phyloP scores from a whole-genome alignment of 2,888 invertebrate genomes.

The Himalopsyche anomala region DNA sequence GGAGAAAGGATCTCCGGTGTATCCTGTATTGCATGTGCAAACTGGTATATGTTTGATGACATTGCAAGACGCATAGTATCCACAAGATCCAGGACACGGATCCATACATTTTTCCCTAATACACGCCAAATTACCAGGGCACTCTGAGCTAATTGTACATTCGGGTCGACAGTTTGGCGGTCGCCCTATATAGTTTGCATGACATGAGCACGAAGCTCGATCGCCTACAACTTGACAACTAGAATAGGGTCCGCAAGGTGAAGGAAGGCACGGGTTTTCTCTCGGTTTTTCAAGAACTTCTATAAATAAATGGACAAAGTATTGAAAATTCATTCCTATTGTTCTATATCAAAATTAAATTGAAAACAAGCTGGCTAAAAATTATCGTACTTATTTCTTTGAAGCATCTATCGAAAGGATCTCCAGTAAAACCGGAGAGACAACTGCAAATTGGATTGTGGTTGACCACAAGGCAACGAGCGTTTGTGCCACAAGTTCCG shows the following conservation, averaged over 20 bases:
- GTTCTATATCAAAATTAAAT: background rate
- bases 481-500: slow-evolving; percentile 86
- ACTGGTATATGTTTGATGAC: slow-evolving; percentile 85
- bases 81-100: slow-evolving; percentile 87
- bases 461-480: slow-evolving; percentile 86
- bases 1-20: slow-evolving; percentile 88
- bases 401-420: slow-evolving; percentile 86
- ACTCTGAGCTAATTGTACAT: slow-evolving; percentile 85
- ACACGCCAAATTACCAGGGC: slow-evolving; percentile 83
- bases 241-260: slow-evolving; percentile 88
- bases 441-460: slow-evolving; percentile 90
- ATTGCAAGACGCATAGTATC: slow-evolving; percentile 82
- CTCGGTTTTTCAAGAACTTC: slow-evolving; percentile 72
- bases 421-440: slow-evolving; percentile 81
- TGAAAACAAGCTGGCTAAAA: background rate
- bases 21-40: slow-evolving; percentile 83
- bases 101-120: slow-evolving; percentile 84
- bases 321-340: background rate
- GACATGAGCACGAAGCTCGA: slow-evolving; percentile 85
- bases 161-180: slow-evolving; percentile 88
- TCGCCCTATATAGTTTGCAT: slow-evolving; percentile 84
- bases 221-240: slow-evolving; percentile 82
- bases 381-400: slow-evolving; percentile 79
- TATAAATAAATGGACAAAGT: slow-evolving; percentile 56
- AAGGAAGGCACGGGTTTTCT: slow-evolving; percentile 82